Evolutionary conservation across 2,888 invertebrate genomes (phyloP), one percentile per base, ranked within the genome.

Genomic region (Tenodera sinensis): DNA sequence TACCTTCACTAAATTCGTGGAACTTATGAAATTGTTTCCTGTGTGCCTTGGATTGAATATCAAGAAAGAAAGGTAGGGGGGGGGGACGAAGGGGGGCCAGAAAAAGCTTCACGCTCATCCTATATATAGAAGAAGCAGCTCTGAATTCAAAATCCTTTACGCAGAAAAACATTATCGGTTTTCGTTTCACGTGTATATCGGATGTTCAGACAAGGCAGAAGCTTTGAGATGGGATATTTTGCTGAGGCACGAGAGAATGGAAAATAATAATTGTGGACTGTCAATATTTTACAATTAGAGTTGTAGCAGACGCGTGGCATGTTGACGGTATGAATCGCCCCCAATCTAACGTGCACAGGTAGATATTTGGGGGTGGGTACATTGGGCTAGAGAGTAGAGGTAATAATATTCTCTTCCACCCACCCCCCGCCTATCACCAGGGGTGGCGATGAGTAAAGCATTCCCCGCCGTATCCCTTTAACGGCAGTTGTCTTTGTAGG

Each of bases 171-270:
- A 71, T 71, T 89, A 89, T 89, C 88, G 89, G 89, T 88, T 88
- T 89, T 85, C 89, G 54, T 89, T 88, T 81, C 87, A 84, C 88
- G 71, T 88, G 84, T 88, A 85, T 85, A 88, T 89, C 84, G 89
- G 88, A 88, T 89, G 47, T 85, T 85, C 85, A 34, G 82, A 85
- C 12, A 88, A 27, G 30, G 83, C 47, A 20, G 28, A 12, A 42
- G 42, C 54, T 34, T 84, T 81, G 47, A 84, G 88, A 81, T 84
- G 30, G 84, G 28, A 83, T 28, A 83, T 47, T 42, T 42, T 54
- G 83, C 47, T 47, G 54, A 54, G 54, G 28, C 20, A 30, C 30
- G 28, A 20, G 15, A 12, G 71, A 54, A 87, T 81, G 27, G 87
- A 25, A 71, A 83, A 28, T 83, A 81, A 86, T 81, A 87, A 87